Base-by-base conservation (phyloP, 1,140 invertebrate species). In the Polyergus mexicanus region DNA sequence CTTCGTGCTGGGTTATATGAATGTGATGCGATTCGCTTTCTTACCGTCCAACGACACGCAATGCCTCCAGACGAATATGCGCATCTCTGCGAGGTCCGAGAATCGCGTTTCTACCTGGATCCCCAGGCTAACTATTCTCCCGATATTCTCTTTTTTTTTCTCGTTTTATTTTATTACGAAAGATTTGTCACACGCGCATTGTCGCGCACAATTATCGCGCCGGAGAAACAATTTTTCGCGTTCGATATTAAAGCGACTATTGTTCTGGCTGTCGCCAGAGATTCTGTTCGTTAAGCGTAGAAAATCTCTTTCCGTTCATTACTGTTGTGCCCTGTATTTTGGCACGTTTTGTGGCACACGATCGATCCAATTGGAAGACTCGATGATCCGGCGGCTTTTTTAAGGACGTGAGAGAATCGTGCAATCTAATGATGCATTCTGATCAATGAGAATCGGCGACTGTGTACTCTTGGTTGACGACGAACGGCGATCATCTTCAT, bases 31-130 rank as follows among this genome's bases (percentile, higher is more conserved):
- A 78, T 75, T 51, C 60, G 10, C 44, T 69, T 88, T 41, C 88
- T 92, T 91, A 92, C 91, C 91, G 84, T 92, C 91, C 87, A 92
- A 91, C 89, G 91, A 92, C 69, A 92, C 91, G 87, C 91, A 92
- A 83, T 92, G 91, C 63, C 91, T 92, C 91, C 91, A 92, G 78
- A 92, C 91, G 87, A 92, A 92, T 63, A 92, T 92, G 72, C 89
- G 90, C 89, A 91, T 91, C 74, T 86, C 66, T 58, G 69, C 58
- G 56, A 25, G 41, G 28, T 68, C 58, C 60, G 66, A 81, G 25
- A 60, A 81, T 44, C 66, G 68, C 66, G 66, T 62, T 62, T 60
- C 28, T 83, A 74, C 10, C 44, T 74, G 68, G 54, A 83, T 74
- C n/a, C n/a, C n/a, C 78, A 83, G 66, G 68, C 78, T 60, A 71